Evolutionary conservation across 2,888 invertebrate genomes (phyloP).

Genomic region (Melolontha melolontha): DNA sequence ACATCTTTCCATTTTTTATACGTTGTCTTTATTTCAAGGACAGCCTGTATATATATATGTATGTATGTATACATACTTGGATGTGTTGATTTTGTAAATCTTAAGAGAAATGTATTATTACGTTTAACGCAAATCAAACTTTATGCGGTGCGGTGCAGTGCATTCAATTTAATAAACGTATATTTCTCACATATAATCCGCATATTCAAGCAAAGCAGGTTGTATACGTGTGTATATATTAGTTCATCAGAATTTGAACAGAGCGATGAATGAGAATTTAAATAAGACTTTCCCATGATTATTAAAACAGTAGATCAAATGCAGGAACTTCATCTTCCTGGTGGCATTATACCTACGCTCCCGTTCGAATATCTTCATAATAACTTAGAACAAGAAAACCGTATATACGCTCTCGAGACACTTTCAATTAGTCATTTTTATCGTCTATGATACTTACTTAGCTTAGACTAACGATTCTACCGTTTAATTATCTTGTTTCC

Average conservation of each 20-base stretch:
- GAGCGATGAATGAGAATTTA: constrained; percentile 12
- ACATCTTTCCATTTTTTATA: too few relatives aligned
- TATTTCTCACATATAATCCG: too few relatives aligned
- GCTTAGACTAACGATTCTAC: constrained; percentile 5
- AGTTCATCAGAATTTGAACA: neutral
- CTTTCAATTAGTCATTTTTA: constrained; percentile 30
- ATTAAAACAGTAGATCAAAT: constrained; percentile 34
- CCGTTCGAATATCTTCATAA: constrained; percentile 14
- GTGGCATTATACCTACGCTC: constrained; percentile 7
- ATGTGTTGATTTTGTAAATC: too few relatives aligned
- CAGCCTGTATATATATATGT: too few relatives aligned
- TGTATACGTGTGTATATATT: too few relatives aligned
- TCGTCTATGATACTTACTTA: neutral
- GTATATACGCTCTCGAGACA: constrained; percentile 10
- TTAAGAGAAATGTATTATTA: too few relatives aligned
- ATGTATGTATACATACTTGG: too few relatives aligned
- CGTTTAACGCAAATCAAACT: too few relatives aligned
- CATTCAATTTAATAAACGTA: too few relatives aligned
- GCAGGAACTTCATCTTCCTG: constrained; percentile 32
- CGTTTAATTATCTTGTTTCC: constrained; percentile 26
- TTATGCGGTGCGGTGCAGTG: too few relatives aligned
- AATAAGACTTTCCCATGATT: constrained; percentile 35
- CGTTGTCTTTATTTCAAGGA: too few relatives aligned
- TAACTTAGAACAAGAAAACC: neutral
- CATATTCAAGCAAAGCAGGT: too few relatives aligned